Base-by-base conservation (phyloP, 2,113 vertebrate species). In the Riparia riparia region DNA sequence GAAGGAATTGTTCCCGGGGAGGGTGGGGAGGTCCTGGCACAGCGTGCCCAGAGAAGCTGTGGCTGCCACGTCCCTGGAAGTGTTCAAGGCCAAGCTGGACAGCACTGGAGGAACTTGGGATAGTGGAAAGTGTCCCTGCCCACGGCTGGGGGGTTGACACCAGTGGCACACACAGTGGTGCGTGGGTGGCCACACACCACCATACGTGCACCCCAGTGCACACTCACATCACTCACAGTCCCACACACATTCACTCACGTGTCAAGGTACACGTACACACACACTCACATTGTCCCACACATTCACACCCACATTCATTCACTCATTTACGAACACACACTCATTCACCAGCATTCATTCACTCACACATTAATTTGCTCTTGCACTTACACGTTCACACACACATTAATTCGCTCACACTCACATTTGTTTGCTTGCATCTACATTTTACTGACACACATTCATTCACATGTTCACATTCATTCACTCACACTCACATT, bases 181-280 rank as follows among this genome's bases (percentile, higher is more conserved):
- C n/a, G 14, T 4, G 0, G 7, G 1, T 26, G 54, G 34, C 19
- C 53, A 57, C 1, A 9, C 50, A 24, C 17, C 16, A 4, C 17
- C 31, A 5, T 6, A 9, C 24, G 2, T 47, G 41, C 22, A 73
- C 41, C 39, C 39, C 41, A 42, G 49, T 8, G 50, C 51, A 58
- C 34, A 14, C 53, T 28, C 56, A 31, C 80, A n/a, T 47, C 37
- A 47, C 63, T 56, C 41, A 26, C 10, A 3, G 18, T 63, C 60
- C 50, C n/a, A 50, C 12, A 24, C 7, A 37, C 25, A 44, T 22
- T n/a, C 29, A 65, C 4, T 66, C 32, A 66, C 9, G 37, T 37
- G 37, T 37, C 37, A 37, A 37, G 37, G 37, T 37, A 37, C 37
- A 37, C 64, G 14, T 44, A 64, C 9, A 74, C 28, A 31, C 32